Conservation (phyloP, 1,140 invertebrate species). For the Parapsyche elsis region DNA sequence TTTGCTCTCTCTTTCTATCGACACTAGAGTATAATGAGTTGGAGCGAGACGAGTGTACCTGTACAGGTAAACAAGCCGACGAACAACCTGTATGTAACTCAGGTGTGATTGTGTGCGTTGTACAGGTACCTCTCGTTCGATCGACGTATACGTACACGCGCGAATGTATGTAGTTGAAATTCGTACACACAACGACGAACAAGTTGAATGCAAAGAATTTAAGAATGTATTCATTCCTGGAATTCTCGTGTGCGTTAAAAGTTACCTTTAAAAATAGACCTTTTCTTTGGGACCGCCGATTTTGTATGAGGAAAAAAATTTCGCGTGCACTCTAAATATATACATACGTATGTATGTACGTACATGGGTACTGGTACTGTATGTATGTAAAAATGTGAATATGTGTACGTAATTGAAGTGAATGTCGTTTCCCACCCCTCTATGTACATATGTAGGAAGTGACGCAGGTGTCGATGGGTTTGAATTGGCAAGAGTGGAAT, state of each 20-base stretch:
- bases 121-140: not conserved
- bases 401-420: not conserved
- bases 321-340: not conserved
- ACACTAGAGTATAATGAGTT: too few relatives aligned
- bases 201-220: not conserved
- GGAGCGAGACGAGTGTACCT: not conserved
- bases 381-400: too few relatives aligned
- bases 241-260: not conserved
- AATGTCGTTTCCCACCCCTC: not conserved
- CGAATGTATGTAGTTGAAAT: not conserved
- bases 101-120: conserved; percentile 15
- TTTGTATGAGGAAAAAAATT: not conserved
- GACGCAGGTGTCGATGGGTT: conserved; percentile 13
- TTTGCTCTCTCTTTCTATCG: not conserved
- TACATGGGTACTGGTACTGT: too few relatives aligned
- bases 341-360: too few relatives aligned
- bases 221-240: conserved; percentile 4
- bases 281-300: not conserved
- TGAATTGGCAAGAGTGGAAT: not conserved
- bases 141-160: not conserved
- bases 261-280: not conserved
- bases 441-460: not conserved
- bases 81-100: conserved; percentile 4
- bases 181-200: not conserved
- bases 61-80: not conserved